These are phyloP conservation scores for Sinhomidia bicolor DNA, from an alignment of 2,888 invertebrate genomes.

Conservation along the genomic window DNA sequence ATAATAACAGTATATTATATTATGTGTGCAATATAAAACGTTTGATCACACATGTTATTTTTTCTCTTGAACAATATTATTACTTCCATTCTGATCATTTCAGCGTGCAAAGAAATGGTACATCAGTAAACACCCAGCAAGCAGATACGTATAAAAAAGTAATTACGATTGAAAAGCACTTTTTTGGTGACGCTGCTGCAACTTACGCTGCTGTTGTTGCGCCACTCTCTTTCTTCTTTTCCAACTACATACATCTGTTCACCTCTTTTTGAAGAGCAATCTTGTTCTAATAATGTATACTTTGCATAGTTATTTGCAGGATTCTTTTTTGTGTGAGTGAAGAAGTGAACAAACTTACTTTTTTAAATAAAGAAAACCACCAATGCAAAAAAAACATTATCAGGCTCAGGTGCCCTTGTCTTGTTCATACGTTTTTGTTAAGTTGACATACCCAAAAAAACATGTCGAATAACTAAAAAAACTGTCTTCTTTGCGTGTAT, in stretches of 20 bases:
- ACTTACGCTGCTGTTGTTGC: no score
- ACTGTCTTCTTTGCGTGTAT: not conserved
- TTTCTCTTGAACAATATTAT: not conserved
- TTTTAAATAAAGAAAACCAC: not conserved
- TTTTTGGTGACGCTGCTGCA: not conserved
- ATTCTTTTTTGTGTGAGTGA: not conserved
- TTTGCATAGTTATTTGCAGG: not conserved
- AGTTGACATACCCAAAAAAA: slow-evolving; percentile 38
- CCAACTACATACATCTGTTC: not conserved
- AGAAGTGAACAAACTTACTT: not conserved
- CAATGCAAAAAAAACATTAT: slow-evolving; percentile 3
- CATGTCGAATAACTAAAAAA: slow-evolving; percentile 12
- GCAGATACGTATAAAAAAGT: not conserved
- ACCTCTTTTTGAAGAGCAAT: slow-evolving; percentile 14
- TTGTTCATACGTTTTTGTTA: slow-evolving; percentile 47
- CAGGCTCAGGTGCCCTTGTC: slow-evolving; percentile 58
- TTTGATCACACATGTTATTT: not conserved
- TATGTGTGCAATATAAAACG: not conserved
- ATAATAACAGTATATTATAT: no score
- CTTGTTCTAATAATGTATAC: not conserved
- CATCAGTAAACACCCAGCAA: not conserved
- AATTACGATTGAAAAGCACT: slow-evolving; percentile 35
- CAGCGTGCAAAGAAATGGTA: not conserved
- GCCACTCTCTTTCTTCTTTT: not conserved
- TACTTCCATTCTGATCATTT: not conserved